Conservation (phyloP, 2,113 vertebrate genomes). For the Hydrolagus affinis region DNA sequence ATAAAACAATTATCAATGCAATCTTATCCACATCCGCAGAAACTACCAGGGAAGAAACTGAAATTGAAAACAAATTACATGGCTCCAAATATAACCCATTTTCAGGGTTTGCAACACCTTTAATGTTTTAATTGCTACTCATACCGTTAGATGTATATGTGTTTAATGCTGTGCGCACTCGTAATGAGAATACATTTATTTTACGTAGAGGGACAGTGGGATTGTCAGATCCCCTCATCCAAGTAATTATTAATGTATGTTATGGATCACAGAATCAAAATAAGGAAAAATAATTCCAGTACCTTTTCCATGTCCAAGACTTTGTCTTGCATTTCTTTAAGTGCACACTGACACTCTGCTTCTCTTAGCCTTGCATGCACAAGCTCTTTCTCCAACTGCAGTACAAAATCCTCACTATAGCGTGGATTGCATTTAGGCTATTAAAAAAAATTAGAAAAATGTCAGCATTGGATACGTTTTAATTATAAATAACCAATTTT, state of each 20-base stretch:
- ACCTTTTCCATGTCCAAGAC: constrained; percentile 93
- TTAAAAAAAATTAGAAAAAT: constrained; percentile 49
- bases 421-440: constrained; percentile 75
- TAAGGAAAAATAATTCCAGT: not conserved
- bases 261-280: not conserved
- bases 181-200: not conserved
- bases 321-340: constrained; percentile 98
- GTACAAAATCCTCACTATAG: constrained; percentile 85
- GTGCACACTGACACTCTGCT: constrained; percentile 89
- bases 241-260: not conserved
- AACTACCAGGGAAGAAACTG: not conserved
- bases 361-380: constrained; percentile 89
- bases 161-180: not conserved
- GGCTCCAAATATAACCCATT: too few relatives aligned
- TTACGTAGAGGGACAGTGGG: not conserved
- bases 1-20: not conserved
- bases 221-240: not conserved
- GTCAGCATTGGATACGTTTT: not conserved
- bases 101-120: too few relatives aligned
- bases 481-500: not conserved
- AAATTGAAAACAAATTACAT: too few relatives aligned
- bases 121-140: too few relatives aligned
- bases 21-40: not conserved
- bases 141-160: not conserved
- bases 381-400: constrained; percentile 88